These are phyloP conservation scores for Pogonophryne albipinna DNA, from an alignment of 2,797 vertebrate genomes.

Conservation along the genomic window DNA sequence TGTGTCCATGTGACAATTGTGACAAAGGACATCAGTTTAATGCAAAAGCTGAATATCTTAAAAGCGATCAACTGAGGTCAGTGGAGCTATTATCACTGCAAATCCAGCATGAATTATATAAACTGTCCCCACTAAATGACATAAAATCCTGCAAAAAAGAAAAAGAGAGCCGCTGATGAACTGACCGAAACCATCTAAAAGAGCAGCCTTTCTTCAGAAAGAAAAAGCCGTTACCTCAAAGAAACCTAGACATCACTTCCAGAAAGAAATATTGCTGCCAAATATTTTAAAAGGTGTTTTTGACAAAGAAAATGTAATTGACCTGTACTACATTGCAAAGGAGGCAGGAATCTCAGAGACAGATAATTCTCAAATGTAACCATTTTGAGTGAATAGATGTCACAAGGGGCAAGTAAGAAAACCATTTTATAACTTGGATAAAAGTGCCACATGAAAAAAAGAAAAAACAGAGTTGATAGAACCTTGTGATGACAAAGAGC, in stretches of 20 bases:
- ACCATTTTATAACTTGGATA: not conserved
- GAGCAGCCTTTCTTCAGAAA: not conserved
- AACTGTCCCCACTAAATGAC: conserved; percentile 22
- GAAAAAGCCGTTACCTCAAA: not conserved
- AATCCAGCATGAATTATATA: conserved; percentile 19
- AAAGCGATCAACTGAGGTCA: not conserved
- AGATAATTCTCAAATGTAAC: not conserved
- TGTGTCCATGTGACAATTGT: conserved; percentile 9
- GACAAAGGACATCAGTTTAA: not conserved
- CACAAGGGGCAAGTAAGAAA: not conserved
- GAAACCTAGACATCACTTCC: not conserved
- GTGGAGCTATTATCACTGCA: not conserved
- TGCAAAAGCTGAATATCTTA: conserved; percentile 5
- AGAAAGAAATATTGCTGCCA: not conserved
- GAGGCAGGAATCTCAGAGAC: not conserved
- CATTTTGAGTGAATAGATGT: not conserved
- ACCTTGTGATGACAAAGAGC: conserved; percentile 34
- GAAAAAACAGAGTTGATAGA: conserved; percentile 13
- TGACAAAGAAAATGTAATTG: not conserved
- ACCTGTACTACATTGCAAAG: not conserved
- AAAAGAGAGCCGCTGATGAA: not conserved
- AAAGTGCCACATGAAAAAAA: not conserved
- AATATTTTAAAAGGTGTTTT: not conserved
- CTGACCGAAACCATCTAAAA: not conserved
- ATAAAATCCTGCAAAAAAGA: not conserved